Conservation (phyloP, 2,888 invertebrate species). For the Linnaemya vulpina region DNA sequence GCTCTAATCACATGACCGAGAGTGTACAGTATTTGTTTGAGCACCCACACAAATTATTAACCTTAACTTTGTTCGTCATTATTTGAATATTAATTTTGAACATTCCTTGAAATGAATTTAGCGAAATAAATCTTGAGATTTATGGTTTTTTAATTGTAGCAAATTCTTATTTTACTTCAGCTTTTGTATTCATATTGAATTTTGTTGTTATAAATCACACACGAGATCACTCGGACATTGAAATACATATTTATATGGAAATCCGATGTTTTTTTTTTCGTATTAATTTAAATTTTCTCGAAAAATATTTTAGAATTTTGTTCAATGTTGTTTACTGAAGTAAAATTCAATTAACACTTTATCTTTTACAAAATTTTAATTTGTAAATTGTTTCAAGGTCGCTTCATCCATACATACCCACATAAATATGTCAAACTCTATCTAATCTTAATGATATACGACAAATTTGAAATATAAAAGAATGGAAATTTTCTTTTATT, state of each 20-base stretch:
- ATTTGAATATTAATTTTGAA: slow-evolving; percentile 13
- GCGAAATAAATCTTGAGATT: slow-evolving; percentile 16
- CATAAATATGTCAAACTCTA: neutral
- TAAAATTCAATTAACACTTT: neutral
- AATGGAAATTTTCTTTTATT: neutral
- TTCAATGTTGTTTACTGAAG: too few species aligned
- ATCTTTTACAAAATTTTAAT: neutral
- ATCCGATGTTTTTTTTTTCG: neutral
- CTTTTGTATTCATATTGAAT: slow-evolving; percentile 17
- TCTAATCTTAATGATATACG: neutral
- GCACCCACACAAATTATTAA: neutral
- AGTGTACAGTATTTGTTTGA: neutral
- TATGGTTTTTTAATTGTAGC: slow-evolving; percentile 31
- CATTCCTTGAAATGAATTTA: neutral
- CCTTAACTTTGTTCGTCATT: neutral
- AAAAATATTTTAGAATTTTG: too few species aligned
- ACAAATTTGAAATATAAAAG: neutral
- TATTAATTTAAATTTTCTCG: too few species aligned
- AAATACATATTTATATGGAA: neutral
- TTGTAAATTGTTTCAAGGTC: neutral
- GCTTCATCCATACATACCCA: neutral
- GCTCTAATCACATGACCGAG: too few species aligned
- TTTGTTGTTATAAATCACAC: slow-evolving; percentile 8
- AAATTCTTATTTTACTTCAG: neutral
- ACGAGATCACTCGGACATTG: neutral